phyloP scores from a whole-genome alignment of 2,797 vertebrate species.

The Geotrypetes seraphini region DNA sequence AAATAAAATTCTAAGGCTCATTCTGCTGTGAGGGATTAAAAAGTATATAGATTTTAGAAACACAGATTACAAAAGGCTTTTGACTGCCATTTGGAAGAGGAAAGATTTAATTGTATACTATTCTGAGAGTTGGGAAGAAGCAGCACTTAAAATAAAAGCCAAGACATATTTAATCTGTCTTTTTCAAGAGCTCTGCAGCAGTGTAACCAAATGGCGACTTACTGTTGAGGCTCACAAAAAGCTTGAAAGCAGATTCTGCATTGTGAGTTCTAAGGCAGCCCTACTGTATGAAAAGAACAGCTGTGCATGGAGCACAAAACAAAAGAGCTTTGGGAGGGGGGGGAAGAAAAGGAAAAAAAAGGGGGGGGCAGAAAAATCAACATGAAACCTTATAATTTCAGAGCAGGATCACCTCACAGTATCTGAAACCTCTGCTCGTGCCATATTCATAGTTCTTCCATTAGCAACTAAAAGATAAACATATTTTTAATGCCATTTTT shows the following conservation, averaged over 20 bases:
- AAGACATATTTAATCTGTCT: conserved; percentile 8
- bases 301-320: conserved; percentile 22
- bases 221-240: conserved; percentile 7
- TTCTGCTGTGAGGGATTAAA: too few species aligned
- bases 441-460: too few species aligned
- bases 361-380: too few species aligned
- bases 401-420: too few species aligned
- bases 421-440: too few species aligned
- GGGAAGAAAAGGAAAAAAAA: conserved; percentile 28
- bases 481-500: too few species aligned
- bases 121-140: background rate
- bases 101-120: background rate
- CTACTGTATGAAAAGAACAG: conserved; percentile 25
- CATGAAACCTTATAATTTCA: too few species aligned
- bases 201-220: conserved; percentile 3
- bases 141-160: background rate
- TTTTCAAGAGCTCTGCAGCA: conserved; percentile 2
- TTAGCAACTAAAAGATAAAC: too few species aligned
- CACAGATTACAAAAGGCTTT: background rate
- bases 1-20: too few species aligned
- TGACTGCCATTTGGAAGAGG: too few species aligned
- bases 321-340: conserved; percentile 28
- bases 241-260: conserved; percentile 7
- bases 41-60: background rate
- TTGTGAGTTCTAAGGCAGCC: conserved; percentile 5